Base-by-base conservation (phyloP, 2,797 vertebrate species). In the Sebastolobus alascanus region DNA sequence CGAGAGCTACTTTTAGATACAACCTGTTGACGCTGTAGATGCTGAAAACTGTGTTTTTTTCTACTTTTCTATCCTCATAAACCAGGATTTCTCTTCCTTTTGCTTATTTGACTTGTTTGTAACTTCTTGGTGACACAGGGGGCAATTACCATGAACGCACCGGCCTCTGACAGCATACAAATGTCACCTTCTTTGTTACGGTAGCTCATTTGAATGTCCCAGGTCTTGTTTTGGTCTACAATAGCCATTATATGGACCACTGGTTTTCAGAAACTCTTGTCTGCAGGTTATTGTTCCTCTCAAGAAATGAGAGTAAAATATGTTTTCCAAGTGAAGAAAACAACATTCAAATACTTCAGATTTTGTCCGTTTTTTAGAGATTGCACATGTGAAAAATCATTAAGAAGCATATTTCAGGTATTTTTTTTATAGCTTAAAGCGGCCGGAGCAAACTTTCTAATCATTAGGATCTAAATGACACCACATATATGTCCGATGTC, bases 21-120 rank as follows among this genome's bases (percentile, higher is more conserved):
- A 46, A 78, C 61, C 64, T 78, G 43, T 79, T 73, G 54, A 63
- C 8, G 18, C 40, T 4, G 1, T 27, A 68, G 10, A 63, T 54
- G n/a, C 66, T 38, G 18, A 71, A 43, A 68, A 58, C 7, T 29
- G 13, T 18, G 1, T 3, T 20, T 7, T 68, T 18, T 50, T 8
- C 18, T 50, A 50, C 46, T 50, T 20, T 50, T 50, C 46, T 50
- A n/a, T 54, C 50, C 50, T 54, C 20, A 54, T 54, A 54, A 29
- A 31, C 4, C 8, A 40, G 9, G 18, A 67, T 25, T 12, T 77
- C 4, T 59, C 13, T 20, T 76, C 20, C 40, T 69, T 33, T 59
- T 56, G 20, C 50, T 54, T 20, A 50, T 50, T 20, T 25, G 13
- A n/a, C 29, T 35, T 54, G 38, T 69, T 52, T 76, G 25, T 25